Base-by-base conservation (phyloP, 2,113 vertebrate genomes). In the Rhineura floridana region DNA sequence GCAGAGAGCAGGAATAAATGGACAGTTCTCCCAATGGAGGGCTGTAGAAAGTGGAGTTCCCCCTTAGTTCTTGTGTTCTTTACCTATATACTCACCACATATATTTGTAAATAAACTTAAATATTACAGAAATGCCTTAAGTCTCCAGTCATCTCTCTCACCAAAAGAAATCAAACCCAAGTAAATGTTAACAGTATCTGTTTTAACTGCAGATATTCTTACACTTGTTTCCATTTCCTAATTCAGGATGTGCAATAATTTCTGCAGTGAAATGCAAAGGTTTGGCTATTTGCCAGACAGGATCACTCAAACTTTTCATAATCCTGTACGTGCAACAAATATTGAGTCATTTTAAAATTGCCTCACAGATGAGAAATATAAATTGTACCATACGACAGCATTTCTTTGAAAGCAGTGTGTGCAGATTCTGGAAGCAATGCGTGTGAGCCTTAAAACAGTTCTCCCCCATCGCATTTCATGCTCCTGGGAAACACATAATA, bases 281-380 rank as follows among this genome's bases (percentile, higher is more conserved):
- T 83, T 83, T 44, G 19, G 44, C 63, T 83, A 17, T 83, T 69
- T 69, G 63, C 63, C 63, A 83, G 44, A 69, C 48, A 42, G 81
- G 17, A 67, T 69, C 81, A 83, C 65, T 83, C 62, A 83, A 28
- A 83, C 44, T 83, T n/a, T n/a, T 83, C 81, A 69, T 83, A 50
- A 50, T 69, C 81, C 81, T 3, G 4, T 83, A 48, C 69, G 81
- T 83, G 81, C 42, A 69, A 83, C 81, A 83, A 69, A 83, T 83
- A n/a, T 30, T 69, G 81, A 69, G 44, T 33, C 63, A 69, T 50
- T 83, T 83, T 69, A 23, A 46, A 69, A 83, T 48, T 67, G 81
- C 30, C 30, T 7, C 21, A 65, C 63, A 69, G 63, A 83, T 83
- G 81, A 44, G 63, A 83, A 67, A 44, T 46, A n/a, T 67, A 83